Base-by-base conservation (phyloP, 2,888 invertebrate genomes). In the Prosapia bicincta region DNA sequence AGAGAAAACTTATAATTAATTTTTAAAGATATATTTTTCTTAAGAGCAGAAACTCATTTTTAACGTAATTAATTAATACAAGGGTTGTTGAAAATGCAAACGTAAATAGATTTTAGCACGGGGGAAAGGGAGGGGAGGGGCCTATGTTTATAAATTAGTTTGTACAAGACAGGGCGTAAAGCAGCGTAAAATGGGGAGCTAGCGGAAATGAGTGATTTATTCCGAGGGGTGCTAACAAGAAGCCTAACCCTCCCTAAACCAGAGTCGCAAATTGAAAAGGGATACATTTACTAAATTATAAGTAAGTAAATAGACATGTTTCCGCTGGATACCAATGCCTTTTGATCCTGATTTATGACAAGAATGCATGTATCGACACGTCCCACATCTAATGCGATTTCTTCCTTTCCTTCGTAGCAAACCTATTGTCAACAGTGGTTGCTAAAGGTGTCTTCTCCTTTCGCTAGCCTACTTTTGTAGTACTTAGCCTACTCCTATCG, bases 211-310 rank as follows among this genome's bases (percentile, higher is more conserved):
- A 73, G 68, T 73, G 73, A 73, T 73, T 73, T 73, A 73, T 73
- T 23, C 71, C 65, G 25, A 69, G 68, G 73, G 69, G 72, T 72
- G 66, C 54, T 54, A 54, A 54, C 54, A 54, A 54, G 54, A 54
- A 5, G 6, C 30, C 30, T 30, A 30, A 30, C 54, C 54, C 54
- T 72, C 67, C 72, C 30, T 68, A 32, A 66, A 67, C 72, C 72
- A 26, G 32, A 38, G 38, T 28, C 68, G 73, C 73, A 73, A 73
- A 73, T 73, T 73, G 73, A 73, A 73, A 72, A 73, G 73, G 73
- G 73, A 73, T 73, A 69, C 73, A 73, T 73, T 73, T 73, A 73
- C 68, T 69, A 73, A 73, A 73, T 73, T 73, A 73, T 73, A 73
- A 73, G 73, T 68, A 26, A 67, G 73, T 43, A 54, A 54, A 54